Percentiles rank a stretch among this genome's conserved stretches.
Conservation (phyloP, 2,113 vertebrate species). For the Erythrocebus patas region DNA sequence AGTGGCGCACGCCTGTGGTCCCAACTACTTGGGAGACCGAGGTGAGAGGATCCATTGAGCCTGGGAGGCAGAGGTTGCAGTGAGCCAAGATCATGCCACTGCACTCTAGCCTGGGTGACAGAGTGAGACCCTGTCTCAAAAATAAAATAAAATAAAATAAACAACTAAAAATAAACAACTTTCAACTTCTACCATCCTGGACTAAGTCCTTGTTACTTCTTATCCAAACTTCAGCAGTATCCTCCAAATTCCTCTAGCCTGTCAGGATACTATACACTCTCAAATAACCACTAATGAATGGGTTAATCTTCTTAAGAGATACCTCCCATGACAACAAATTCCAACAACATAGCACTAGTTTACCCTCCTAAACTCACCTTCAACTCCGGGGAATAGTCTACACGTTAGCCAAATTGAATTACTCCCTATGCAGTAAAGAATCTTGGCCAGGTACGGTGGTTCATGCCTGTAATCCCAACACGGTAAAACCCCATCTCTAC, state of each 20-base stretch:
- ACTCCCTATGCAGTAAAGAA: background rate
- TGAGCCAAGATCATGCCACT: too few species aligned
- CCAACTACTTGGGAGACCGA: too few species aligned
- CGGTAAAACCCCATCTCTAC: too few species aligned
- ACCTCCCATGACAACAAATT: background rate
- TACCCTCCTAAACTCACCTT: background rate
- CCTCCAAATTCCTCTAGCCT: background rate
- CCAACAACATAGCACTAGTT: background rate
- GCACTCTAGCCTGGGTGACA: too few species aligned
- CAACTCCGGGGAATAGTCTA: background rate
- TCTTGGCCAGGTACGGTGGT: background rate
- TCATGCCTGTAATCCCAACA: too few species aligned
- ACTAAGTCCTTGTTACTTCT: background rate
- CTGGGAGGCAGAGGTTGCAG: too few species aligned
- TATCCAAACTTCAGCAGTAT: background rate
- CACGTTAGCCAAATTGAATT: background rate
- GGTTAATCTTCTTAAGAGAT: background rate
- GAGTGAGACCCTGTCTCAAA: too few species aligned
- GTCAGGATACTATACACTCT: background rate
- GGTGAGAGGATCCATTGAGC: too few species aligned
- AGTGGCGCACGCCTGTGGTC: too few species aligned
- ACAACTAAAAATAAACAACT: background rate
- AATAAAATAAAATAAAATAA: background rate
- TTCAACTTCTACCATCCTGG: background rate
- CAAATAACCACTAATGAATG: background rate